phyloP scores from a whole-genome alignment of 1,140 invertebrate genomes.

The Pemphigus obesinymphae region DNA sequence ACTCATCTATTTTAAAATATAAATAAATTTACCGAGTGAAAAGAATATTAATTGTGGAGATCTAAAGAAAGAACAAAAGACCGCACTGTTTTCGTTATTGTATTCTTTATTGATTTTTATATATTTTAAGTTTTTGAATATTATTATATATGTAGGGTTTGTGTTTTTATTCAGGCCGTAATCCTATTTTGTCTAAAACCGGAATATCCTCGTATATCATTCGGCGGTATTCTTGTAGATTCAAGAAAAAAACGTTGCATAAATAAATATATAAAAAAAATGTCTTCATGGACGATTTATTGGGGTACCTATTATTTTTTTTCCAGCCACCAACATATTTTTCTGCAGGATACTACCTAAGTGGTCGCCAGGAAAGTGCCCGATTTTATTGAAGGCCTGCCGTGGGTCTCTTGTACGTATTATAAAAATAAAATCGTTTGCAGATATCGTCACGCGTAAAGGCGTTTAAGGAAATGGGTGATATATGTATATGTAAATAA shows the following conservation, averaged over 20 bases:
- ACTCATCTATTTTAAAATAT: too few relatives aligned
- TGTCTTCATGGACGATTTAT: constrained; percentile 27
- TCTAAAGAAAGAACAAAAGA: too few relatives aligned
- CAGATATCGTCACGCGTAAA: constrained; percentile 1
- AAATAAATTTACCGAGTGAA: too few relatives aligned
- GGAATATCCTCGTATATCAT: constrained; percentile 9
- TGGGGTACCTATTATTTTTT: constrained; percentile 34
- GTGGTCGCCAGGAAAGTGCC: constrained; percentile 35
- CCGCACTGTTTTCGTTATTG: too few relatives aligned
- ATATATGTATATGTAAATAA: background rate
- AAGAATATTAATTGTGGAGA: too few relatives aligned
- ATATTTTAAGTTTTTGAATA: background rate
- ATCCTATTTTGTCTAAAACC: background rate
- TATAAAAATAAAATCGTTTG: constrained; percentile 2
- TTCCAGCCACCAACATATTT: constrained; percentile 5
- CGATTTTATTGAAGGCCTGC: constrained; percentile 17
- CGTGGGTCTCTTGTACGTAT: background rate
- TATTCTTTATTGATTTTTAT: background rate
- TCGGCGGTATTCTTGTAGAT: constrained; percentile 9
- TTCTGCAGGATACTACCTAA: constrained; percentile 1
- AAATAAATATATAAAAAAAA: constrained; percentile 24
- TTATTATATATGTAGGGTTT: background rate
- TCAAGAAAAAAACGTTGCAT: constrained; percentile 3
- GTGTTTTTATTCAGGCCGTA: background rate
- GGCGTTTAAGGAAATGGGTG: background rate